Evolutionary conservation across 2,888 invertebrate genomes (phyloP), one percentile per base, ranked within the genome.

Genomic region (Sylvicola cinctus): DNA sequence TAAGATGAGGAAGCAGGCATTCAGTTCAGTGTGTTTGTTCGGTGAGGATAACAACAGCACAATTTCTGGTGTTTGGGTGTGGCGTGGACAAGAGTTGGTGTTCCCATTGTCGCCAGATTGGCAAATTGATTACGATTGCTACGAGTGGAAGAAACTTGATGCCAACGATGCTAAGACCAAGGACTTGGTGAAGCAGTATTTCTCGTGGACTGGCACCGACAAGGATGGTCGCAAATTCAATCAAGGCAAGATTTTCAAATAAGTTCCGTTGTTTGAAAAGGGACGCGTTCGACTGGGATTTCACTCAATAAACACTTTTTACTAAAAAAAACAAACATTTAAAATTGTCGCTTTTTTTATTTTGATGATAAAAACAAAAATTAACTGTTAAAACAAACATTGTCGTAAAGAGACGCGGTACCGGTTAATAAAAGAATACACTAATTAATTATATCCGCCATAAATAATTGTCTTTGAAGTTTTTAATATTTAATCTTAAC

Each of bases 241-340:
- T 65, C 90, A 96, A 68, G 98, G 96, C 61, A 98, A 98, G 68
- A 83, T 96, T 61, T 98, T 95, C 70, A 98, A 98, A 67, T 98
- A 73, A 70, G 51, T 37, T 27, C n/a, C 28, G 5, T 20, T 20
- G n/a, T 20, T 20, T 4, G 20, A 20, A 20, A 20, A 20, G n/a
- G n/a, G n/a, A n/a, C n/a, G n/a, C 8, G 5, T 8, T 20, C 8
- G 20, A 20, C 20, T 8, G 20, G 20, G 20, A 20, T 20, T 20
- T 6, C 20, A 20, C 20, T 20, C 20, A 20, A 20, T 20, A 20
- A 20, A 20, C 20, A 6, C 8, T 20, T 20, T 20, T 6, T 8
- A 20, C 4, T 20, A 20, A 20, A n/a, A n/a, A n/a, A n/a, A n/a
- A n/a, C n/a, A n/a, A n/a, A n/a, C n/a, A n/a, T n/a, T n/a, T n/a